Evolutionary conservation across 2,113 vertebrate species (phyloP).

Genomic region (Fulica atra): DNA sequence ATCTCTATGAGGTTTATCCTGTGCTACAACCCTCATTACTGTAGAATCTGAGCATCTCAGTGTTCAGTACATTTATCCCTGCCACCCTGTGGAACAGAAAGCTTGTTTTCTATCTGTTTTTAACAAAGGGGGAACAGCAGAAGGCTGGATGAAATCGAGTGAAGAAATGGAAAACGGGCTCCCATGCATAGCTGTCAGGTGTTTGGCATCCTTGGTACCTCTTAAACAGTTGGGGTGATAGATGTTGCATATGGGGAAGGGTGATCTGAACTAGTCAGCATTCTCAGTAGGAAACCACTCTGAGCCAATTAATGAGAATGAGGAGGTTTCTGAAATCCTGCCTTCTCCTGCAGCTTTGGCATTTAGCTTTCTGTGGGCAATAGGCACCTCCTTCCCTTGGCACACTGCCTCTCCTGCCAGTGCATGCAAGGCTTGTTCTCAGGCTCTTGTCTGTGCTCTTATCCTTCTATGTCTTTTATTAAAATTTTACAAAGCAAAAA

Average conservation of each 20-base stretch:
- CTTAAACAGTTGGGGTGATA: neutral
- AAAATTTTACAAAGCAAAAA: neutral
- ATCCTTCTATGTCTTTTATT: neutral
- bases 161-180: neutral
- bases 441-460: neutral
- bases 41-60: neutral
- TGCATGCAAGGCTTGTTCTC: neutral
- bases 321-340: neutral
- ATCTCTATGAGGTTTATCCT: neutral
- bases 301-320: neutral
- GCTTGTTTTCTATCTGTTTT: neutral
- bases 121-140: neutral
- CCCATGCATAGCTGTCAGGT: neutral
- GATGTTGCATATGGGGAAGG: neutral
- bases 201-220: neutral
- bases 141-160: neutral
- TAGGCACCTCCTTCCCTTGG: constrained; percentile 4
- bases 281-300: neutral
- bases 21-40: neutral
- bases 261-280: neutral
- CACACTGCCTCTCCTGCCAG: neutral
- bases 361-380: neutral
- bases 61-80: neutral
- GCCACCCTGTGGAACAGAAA: neutral
- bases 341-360: constrained; percentile 20